A percentile compares a stretch with the other conserved stretches of the same genome.
Evolutionary conservation across 1,140 invertebrate genomes (phyloP).

Genomic region (Drosophila pallidifrons): DNA sequence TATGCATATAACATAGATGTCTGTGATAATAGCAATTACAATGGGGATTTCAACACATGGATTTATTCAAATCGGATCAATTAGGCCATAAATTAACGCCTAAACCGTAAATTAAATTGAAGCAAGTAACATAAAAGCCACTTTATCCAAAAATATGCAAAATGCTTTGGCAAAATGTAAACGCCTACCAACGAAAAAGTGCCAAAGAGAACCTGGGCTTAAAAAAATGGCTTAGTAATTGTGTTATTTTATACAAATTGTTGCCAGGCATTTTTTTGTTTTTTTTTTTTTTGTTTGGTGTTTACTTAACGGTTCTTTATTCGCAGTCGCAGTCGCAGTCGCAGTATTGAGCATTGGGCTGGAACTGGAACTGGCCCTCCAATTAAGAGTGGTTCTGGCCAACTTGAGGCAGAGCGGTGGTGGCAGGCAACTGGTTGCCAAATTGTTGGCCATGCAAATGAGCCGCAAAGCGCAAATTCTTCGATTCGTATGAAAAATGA

Average conservation of each 20-base stretch:
- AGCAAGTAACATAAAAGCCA: conserved; percentile 68
- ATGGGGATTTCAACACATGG: conserved; percentile 56
- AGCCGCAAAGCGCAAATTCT: conserved; percentile 51
- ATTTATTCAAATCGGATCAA: conserved; percentile 77
- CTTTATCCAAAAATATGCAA: conserved; percentile 70
- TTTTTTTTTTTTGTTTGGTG: conserved; percentile 3
- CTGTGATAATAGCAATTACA: conserved; percentile 46
- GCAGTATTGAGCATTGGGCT: conserved; percentile 7
- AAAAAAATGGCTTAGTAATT: conserved; percentile 57
- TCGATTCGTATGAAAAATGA: conserved; percentile 54
- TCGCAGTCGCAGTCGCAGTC: background rate
- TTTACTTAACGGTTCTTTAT: conserved; percentile 56
- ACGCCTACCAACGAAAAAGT: conserved; percentile 56
- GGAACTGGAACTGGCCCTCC: conserved; percentile 35
- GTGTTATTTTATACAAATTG: conserved; percentile 56
- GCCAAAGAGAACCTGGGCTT: conserved; percentile 36
- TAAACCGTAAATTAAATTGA: conserved; percentile 76
- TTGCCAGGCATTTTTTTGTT: conserved; percentile 31
- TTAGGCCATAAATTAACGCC: conserved; percentile 82
- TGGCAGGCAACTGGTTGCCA: conserved; percentile 45
- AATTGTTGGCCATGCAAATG: conserved; percentile 62
- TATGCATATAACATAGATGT: background rate
- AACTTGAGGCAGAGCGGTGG: background rate
- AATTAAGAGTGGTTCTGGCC: conserved; percentile 56
- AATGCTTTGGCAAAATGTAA: conserved; percentile 49